phyloP scores from a whole-genome alignment of 2,113 vertebrate species.

The Notechis scutatus region DNA sequence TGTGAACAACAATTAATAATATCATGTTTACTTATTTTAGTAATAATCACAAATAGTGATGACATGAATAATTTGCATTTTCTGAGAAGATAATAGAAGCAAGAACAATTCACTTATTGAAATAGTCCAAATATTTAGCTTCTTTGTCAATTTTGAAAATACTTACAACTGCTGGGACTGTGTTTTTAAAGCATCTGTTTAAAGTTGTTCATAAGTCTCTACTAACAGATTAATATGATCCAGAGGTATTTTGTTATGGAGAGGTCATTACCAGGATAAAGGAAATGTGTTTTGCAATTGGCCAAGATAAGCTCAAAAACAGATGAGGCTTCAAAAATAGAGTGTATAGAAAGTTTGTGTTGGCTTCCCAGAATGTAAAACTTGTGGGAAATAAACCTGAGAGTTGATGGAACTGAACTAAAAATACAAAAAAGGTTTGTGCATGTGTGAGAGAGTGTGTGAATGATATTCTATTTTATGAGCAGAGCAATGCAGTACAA shows the following conservation, averaged over 20 bases:
- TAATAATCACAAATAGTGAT: slow-evolving; percentile 9
- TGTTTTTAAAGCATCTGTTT: slow-evolving; percentile 49
- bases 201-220: slow-evolving; percentile 46
- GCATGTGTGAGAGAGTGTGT: neutral
- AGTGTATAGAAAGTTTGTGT: slow-evolving; percentile 21
- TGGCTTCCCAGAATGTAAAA: neutral
- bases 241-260: slow-evolving; percentile 35
- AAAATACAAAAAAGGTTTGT: neutral
- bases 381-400: neutral
- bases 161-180: slow-evolving; percentile 32
- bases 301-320: slow-evolving; percentile 35
- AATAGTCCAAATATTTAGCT: slow-evolving; percentile 40
- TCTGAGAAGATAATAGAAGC: slow-evolving; percentile 35
- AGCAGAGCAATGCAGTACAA: neutral
- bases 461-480: neutral
- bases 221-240: slow-evolving; percentile 28
- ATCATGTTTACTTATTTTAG: neutral
- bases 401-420: neutral
- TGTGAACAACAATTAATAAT: neutral
- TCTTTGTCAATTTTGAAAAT: slow-evolving; percentile 29
- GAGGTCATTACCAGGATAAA: slow-evolving; percentile 43
- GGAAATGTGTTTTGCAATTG: neutral
- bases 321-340: neutral
- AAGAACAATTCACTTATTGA: slow-evolving; percentile 57
- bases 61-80: slow-evolving; percentile 51